A percentile compares a stretch with the other conserved stretches of the same genome.
Evolutionary conservation across 2,888 invertebrate species (phyloP).

Genomic region (Apodemia hepburni): DNA sequence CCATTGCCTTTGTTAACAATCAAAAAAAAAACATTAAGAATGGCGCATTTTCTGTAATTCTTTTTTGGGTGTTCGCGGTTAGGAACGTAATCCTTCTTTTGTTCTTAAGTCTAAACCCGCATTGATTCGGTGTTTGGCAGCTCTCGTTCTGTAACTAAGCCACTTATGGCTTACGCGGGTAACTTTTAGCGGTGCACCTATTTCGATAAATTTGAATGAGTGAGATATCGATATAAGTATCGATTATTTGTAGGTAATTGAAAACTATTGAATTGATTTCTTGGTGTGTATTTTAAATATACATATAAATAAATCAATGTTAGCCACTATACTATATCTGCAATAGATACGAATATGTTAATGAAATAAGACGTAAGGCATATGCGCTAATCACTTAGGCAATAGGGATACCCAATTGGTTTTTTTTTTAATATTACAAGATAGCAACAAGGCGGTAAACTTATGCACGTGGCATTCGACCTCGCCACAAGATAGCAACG

Average conservation of each 20-base stretch:
- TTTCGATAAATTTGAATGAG: conserved; percentile 18
- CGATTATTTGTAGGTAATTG: background rate
- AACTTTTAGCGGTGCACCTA: conserved; percentile 23
- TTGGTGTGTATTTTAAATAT: too few relatives aligned
- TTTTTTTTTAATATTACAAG: too few relatives aligned
- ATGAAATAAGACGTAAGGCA: too few relatives aligned
- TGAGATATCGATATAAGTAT: conserved; percentile 31
- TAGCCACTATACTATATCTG: too few relatives aligned
- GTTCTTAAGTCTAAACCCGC: conserved; percentile 65
- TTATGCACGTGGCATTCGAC: too few relatives aligned
- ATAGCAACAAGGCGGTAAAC: too few relatives aligned
- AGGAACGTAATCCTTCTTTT: conserved; percentile 59
- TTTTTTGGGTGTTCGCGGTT: conserved; percentile 43
- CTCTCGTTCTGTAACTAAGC: conserved; percentile 70
- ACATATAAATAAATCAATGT: too few relatives aligned
- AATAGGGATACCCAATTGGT: too few relatives aligned
- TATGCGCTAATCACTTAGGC: too few relatives aligned
- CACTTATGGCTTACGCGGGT: conserved; percentile 60
- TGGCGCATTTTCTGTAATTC: conserved; percentile 48
- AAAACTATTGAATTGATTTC: background rate
- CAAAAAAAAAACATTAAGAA: conserved; percentile 32
- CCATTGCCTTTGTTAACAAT: conserved; percentile 40
- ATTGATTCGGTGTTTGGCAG: conserved; percentile 64
- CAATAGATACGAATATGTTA: too few relatives aligned
- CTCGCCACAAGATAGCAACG: too few relatives aligned